Conservation (phyloP, 2,113 vertebrate genomes). For the Labrus mixtus region DNA sequence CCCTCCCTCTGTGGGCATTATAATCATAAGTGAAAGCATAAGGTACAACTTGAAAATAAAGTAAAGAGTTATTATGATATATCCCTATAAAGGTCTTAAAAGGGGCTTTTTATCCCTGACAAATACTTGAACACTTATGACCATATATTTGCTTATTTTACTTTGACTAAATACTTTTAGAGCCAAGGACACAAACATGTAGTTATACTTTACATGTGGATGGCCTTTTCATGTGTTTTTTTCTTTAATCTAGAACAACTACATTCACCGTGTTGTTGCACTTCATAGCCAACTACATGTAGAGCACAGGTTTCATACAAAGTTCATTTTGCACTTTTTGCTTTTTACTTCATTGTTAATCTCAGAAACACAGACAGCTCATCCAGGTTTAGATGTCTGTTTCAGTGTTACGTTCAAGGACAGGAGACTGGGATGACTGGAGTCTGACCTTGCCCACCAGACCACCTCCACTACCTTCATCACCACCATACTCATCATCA, state of each 20-base stretch:
- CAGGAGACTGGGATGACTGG: slow-evolving; percentile 9
- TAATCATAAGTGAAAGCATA: background rate
- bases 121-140: background rate
- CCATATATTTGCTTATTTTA: background rate
- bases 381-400: background rate
- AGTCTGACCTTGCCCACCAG: slow-evolving; percentile 39
- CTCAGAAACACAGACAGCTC: slow-evolving; percentile 4
- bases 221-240: background rate
- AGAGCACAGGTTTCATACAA: background rate
- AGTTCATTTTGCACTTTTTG: background rate
- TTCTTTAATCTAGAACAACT: background rate
- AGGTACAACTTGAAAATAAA: background rate
- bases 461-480: slow-evolving; percentile 19
- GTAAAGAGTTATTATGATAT: background rate
- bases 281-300: background rate
- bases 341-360: background rate
- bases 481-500: slow-evolving; percentile 37
- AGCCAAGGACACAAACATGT: background rate
- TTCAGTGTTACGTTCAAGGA: slow-evolving; percentile 1
- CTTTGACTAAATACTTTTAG: background rate
- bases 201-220: background rate
- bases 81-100: too few species aligned
- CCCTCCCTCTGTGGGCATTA: background rate
- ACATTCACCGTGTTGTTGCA: background rate
- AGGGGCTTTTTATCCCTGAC: background rate